Conservation (phyloP, 2,888 invertebrate genomes). For the Drosophila percnosoma region DNA sequence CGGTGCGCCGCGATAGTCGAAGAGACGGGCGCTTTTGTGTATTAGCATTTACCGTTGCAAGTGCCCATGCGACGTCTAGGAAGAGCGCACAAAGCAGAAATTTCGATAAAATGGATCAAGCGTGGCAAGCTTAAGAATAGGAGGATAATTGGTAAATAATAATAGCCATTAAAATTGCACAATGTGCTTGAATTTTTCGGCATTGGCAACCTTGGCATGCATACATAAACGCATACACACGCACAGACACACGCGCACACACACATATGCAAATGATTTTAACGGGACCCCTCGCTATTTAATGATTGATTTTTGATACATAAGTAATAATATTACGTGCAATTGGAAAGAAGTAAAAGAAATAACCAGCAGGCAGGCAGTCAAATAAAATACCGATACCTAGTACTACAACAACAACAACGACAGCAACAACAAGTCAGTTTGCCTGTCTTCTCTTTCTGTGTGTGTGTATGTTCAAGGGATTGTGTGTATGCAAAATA, state of each 20-base stretch:
- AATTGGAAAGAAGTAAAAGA: conserved; percentile 8
- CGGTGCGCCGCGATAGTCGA: not conserved
- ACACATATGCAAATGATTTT: not conserved
- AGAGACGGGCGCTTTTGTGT: not conserved
- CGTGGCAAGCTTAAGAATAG: not conserved
- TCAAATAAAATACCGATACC: conserved; percentile 18
- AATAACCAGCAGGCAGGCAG: not conserved
- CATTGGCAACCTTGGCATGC: not conserved
- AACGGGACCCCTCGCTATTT: not conserved
- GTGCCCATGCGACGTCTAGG: not conserved
- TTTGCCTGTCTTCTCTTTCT: conserved; percentile 3
- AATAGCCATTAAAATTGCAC: not conserved
- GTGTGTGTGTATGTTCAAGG: conserved; percentile 15
- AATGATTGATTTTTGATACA: not conserved
- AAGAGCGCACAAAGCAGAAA: not conserved
- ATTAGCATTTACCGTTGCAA: conserved; percentile 13
- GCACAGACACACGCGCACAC: too few species aligned
- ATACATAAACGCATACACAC: too few species aligned
- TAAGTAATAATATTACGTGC: conserved; percentile 11
- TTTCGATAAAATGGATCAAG: not conserved
- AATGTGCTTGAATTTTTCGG: not conserved
- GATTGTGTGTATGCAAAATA: not conserved
- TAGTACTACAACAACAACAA: conserved; percentile 10
- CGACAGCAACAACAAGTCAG: conserved; percentile 8
- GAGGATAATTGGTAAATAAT: not conserved